Conservation (phyloP, 1,140 invertebrate genomes). For the Coenobita brevimanus region DNA sequence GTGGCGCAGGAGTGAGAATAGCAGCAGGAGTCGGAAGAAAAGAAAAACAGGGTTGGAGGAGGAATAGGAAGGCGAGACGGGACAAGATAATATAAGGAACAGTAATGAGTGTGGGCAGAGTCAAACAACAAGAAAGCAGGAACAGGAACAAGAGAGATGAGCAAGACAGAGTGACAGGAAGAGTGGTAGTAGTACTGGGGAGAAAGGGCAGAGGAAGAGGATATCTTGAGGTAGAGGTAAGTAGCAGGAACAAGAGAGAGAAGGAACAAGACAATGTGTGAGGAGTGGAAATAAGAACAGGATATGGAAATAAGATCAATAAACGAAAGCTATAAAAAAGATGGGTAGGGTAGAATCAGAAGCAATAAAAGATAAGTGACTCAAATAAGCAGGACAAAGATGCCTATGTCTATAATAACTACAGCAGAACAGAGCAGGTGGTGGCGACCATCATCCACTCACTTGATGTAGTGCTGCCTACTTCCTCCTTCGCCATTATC, state of each 20-base stretch:
- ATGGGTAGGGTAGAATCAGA: too few species aligned
- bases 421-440: too few species aligned
- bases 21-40: not conserved
- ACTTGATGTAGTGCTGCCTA: too few species aligned
- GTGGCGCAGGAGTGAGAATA: too few species aligned
- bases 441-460: too few species aligned
- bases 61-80: not conserved
- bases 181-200: not conserved
- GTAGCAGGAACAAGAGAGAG: too few species aligned
- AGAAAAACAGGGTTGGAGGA: not conserved
- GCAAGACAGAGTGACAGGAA: not conserved
- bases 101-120: not conserved
- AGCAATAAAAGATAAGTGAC: too few species aligned
- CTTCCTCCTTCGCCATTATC: too few species aligned
- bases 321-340: too few species aligned
- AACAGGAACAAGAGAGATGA: not conserved
- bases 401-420: too few species aligned
- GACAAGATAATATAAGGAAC: not conserved
- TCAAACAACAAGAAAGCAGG: not conserved
- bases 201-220: not conserved
- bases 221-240: not conserved
- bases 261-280: too few species aligned
- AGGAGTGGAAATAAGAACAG: not conserved
- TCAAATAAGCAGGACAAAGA: too few species aligned
- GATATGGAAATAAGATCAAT: not conserved